Evolutionary conservation across 2,113 vertebrate species (phyloP).

Genomic region (Lycaon pictus): DNA sequence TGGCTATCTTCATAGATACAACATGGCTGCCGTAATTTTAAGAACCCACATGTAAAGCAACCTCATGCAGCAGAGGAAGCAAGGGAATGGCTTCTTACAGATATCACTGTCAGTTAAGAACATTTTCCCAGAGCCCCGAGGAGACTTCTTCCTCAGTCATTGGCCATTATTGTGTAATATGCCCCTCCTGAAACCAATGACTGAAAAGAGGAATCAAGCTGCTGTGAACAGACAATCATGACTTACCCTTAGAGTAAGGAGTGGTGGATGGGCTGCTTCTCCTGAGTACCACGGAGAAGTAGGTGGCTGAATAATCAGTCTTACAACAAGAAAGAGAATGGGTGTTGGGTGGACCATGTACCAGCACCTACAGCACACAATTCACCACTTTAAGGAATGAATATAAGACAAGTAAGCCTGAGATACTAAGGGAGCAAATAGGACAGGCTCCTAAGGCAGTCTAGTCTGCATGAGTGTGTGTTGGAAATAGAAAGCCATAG

Average conservation of each 20-base stretch:
- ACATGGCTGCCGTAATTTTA: neutral
- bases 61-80: neutral
- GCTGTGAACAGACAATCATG: neutral
- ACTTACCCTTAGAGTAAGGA: neutral
- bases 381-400: neutral
- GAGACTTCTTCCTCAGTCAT: neutral
- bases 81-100: neutral
- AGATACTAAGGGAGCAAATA: neutral
- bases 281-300: neutral
- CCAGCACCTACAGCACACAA: fast-evolving
- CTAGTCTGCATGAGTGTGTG: neutral
- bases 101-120: neutral
- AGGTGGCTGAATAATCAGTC: neutral
- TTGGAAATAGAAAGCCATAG: neutral
- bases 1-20: neutral
- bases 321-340: neutral
- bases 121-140: neutral
- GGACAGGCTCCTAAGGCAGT: neutral
- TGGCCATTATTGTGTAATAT: neutral
- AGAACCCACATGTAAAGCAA: neutral
- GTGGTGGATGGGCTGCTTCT: neutral
- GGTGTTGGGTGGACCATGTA: neutral
- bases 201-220: neutral
- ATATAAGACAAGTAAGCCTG: neutral
- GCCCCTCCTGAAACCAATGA: neutral